Percentiles rank a stretch among this genome's conserved stretches.
These are phyloP conservation scores for Platynereis dumerilii DNA, from an alignment of 2,888 invertebrate genomes.

Conservation along the genomic window DNA sequence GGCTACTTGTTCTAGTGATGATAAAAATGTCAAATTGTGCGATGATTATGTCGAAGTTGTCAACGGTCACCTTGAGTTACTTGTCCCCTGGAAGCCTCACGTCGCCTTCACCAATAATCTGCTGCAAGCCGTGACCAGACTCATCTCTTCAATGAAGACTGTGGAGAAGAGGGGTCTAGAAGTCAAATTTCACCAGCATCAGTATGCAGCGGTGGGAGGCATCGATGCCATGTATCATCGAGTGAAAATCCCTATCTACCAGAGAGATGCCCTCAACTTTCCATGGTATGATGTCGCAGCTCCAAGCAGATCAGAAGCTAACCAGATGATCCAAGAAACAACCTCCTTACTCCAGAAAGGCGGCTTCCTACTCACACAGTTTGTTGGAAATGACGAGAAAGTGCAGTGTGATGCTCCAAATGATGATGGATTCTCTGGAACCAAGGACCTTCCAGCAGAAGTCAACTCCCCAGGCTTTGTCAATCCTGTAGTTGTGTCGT, in stretches of 20 bases:
- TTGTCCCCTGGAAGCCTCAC: too few species aligned
- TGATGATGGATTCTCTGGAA: slow-evolving; percentile 6
- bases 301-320: slow-evolving; percentile 11
- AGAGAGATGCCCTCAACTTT: slow-evolving; percentile 26
- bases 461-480: slow-evolving; percentile 35
- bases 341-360: slow-evolving; percentile 25
- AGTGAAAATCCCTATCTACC: slow-evolving; percentile 17
- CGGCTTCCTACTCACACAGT: slow-evolving; percentile 35
- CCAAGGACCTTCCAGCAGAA: too few species aligned
- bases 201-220: slow-evolving; percentile 29
- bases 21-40: not conserved
- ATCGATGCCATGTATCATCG: slow-evolving; percentile 36
- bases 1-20: not conserved
- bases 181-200: slow-evolving; percentile 24
- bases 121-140: not conserved
- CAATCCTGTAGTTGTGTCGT: slow-evolving; percentile 35
- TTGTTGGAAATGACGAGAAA: slow-evolving; percentile 31
- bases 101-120: slow-evolving; percentile 2
- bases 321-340: slow-evolving; percentile 16
- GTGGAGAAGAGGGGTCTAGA: too few species aligned
- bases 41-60: not conserved
- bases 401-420: slow-evolving; percentile 33
- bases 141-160: too few species aligned
- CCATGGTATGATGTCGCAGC: slow-evolving; percentile 32
- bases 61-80: too few species aligned